These are phyloP conservation scores for Hylaeus anthracinus DNA, from an alignment of 1,140 invertebrate genomes.

Conservation along the genomic window DNA sequence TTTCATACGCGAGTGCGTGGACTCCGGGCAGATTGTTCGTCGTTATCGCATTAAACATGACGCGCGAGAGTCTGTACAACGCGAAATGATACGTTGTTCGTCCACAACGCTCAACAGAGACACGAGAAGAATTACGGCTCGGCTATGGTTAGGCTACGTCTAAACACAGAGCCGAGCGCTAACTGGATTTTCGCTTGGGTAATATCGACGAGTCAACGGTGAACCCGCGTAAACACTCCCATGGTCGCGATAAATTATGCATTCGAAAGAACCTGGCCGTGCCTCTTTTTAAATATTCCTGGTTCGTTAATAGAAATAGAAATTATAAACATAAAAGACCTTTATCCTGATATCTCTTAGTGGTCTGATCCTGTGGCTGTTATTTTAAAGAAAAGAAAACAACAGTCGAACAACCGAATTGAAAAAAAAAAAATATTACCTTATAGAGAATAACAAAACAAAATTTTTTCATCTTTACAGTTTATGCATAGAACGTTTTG, in stretches of 20 bases:
- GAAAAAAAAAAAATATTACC: no score
- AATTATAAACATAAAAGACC: no score
- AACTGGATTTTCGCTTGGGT: slow-evolving; percentile 24
- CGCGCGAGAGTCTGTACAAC: slow-evolving; percentile 6
- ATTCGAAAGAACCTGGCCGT: slow-evolving; percentile 5
- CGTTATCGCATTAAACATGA: slow-evolving; percentile 47
- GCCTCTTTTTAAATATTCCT: slow-evolving; percentile 5
- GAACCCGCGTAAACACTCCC: slow-evolving; percentile 24
- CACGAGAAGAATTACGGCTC: slow-evolving; percentile 29
- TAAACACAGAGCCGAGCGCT: slow-evolving; percentile 28
- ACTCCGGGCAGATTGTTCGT: slow-evolving; percentile 34
- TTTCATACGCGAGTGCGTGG: slow-evolving; percentile 47
- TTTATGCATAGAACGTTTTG: no score
- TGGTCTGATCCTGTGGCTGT: no score
- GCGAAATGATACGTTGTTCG: slow-evolving; percentile 42
- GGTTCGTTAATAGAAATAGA: slow-evolving; percentile 5
- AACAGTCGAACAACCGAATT: no score
- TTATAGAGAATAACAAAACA: no score
- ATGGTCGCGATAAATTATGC: slow-evolving; percentile 31
- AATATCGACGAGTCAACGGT: slow-evolving; percentile 14
- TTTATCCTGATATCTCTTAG: no score
- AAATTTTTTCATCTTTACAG: no score
- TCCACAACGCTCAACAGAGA: slow-evolving; percentile 15
- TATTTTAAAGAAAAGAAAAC: no score
- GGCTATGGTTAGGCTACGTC: not conserved